Evolutionary conservation across 2,113 vertebrate species (phyloP), one percentile per base, ranked within the genome.

Genomic region (Otolemur garnettii): DNA sequence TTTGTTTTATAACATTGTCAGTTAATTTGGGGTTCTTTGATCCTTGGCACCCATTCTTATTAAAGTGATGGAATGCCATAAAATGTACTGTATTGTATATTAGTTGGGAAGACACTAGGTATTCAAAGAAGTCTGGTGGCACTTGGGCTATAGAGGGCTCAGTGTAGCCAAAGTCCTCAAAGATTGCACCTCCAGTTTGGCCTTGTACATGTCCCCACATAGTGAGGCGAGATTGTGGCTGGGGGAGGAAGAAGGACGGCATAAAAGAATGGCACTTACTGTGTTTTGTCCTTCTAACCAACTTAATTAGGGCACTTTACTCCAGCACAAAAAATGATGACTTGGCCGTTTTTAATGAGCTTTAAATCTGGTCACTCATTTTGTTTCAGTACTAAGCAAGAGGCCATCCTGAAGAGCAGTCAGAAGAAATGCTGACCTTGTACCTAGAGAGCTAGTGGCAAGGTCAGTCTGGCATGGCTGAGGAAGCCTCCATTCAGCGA

Each of bases 71-170:
- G 88, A 35, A 78, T 94, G 95, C 87, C 93, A 83, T 85, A 78
- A 95, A 86, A 94, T 84, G 94, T 97, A 97, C 96, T 98, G 95
- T 96, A 91, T 45, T 83, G 90, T 22, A 24, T 79, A 10, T 53
- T 78, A 66, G 62, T 96, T 92, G 72, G 88, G 96, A 90, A 90
- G 90, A 93, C 91, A 94, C 94, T 96, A 72, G 87, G 59, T 93
- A 33, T 75, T 94, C 91, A 82, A 21, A 90, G 77, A 75, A 66
- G 84, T 79, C 38, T 88, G 35, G 38, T 33, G 12, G 94, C 84
- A 57, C 60, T 93, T 85, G 38, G 59, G 38, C 57, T 81, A 5
- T 50, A 55, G 84, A 64, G 30, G 38, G 55, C 55, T 77, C 14
- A 2, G 24, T 42, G 59, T 59, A 59, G 62, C 86, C 87, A 7